A percentile compares a stretch with the other conserved stretches of the same genome.
phyloP scores from a whole-genome alignment of 2,888 invertebrate species.

The Cenopis cana region DNA sequence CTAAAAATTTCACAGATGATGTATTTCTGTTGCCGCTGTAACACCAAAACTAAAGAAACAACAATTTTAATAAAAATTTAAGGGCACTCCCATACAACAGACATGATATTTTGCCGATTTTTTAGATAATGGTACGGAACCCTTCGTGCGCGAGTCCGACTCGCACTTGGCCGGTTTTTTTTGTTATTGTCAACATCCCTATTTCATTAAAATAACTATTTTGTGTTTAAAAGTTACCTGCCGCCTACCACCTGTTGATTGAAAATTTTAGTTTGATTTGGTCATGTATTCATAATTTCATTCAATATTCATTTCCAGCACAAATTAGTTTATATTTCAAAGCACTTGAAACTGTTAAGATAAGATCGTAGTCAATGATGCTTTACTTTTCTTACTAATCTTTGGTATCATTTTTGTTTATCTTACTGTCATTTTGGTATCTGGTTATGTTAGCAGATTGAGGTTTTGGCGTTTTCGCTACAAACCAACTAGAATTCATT shows the following conservation, averaged over 20 bases:
- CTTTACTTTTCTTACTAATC: constrained; percentile 7
- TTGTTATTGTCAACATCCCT: no score
- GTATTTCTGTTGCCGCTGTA: no score
- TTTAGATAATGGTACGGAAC: no score
- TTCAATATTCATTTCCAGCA: not conserved
- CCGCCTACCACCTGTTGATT: constrained; percentile 35
- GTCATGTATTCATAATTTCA: not conserved
- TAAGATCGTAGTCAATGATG: constrained; percentile 7
- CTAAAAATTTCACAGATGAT: no score
- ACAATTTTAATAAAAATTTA: no score
- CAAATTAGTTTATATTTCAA: not conserved
- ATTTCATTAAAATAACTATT: no score
- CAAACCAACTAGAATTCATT: not conserved
- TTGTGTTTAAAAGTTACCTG: constrained; percentile 1
- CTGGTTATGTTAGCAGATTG: not conserved
- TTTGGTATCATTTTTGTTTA: not conserved
- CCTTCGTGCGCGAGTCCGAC: no score
- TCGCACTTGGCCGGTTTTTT: no score
- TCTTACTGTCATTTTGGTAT: constrained; percentile 1
- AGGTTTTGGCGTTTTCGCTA: not conserved
- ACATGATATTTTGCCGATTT: no score
- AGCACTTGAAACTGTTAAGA: not conserved
- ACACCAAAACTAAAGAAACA: no score
- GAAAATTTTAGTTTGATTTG: not conserved
- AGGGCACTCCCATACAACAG: no score